A percentile compares a stretch with the other conserved stretches of the same genome.
phyloP scores from a whole-genome alignment of 2,888 invertebrate genomes.

The Lithophane ornitopus region DNA sequence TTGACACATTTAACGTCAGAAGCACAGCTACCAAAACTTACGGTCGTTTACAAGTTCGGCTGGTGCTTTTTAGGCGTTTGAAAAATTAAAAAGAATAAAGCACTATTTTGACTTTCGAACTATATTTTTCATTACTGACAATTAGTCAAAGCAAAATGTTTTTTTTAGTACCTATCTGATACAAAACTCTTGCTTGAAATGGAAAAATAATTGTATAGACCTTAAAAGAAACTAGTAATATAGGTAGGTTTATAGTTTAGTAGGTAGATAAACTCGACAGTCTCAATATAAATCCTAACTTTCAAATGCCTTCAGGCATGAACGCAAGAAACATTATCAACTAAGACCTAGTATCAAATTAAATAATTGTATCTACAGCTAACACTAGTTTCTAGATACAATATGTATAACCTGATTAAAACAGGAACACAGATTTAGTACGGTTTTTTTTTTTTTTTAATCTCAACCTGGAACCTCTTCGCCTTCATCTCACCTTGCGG shows the following conservation, averaged over 20 bases:
- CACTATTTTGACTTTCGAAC: neutral
- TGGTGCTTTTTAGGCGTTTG: neutral
- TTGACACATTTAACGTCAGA: conserved; percentile 40
- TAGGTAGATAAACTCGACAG: neutral
- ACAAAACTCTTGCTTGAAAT: neutral
- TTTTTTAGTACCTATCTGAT: neutral
- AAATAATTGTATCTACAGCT: conserved; percentile 9
- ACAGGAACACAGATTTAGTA: neutral
- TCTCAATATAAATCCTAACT: conserved; percentile 18
- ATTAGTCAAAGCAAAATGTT: neutral
- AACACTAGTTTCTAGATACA: neutral
- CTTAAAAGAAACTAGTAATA: neutral
- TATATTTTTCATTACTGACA: neutral
- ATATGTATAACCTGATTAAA: neutral
- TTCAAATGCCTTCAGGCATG: conserved; percentile 28
- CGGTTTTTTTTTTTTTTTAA: no score
- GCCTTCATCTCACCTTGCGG: no score
- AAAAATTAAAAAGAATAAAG: neutral
- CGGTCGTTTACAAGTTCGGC: neutral
- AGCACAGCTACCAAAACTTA: neutral
- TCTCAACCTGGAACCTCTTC: no score
- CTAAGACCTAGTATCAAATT: conserved; percentile 18
- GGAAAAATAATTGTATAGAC: no score
- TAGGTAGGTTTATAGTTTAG: neutral
- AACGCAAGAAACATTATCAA: conserved; percentile 19